phyloP scores from a whole-genome alignment of 1,140 invertebrate species.

The Chelonus insularis region DNA sequence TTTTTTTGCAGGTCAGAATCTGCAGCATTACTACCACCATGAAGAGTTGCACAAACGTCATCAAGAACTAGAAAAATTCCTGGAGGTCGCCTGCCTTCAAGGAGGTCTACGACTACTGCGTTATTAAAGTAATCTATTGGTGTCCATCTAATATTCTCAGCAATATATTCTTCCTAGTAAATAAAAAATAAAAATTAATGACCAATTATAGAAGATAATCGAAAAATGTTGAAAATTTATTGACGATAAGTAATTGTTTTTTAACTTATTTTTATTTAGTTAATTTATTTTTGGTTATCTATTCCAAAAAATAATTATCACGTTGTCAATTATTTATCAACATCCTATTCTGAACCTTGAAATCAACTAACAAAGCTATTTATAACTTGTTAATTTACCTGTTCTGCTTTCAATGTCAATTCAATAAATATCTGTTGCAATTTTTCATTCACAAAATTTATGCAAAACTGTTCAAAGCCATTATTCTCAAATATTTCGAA shows the following conservation, averaged over 20 bases:
- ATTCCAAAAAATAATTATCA: too few relatives aligned
- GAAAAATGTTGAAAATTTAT: constrained; percentile 2
- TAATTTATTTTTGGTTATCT: too few relatives aligned
- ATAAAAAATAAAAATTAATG: constrained; percentile 16
- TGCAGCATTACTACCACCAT: constrained; percentile 70
- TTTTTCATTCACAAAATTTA: constrained; percentile 91
- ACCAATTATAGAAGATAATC: too few relatives aligned
- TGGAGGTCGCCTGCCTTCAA: constrained; percentile 64
- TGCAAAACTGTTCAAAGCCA: constrained; percentile 90
- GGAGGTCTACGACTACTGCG: constrained; percentile 73
- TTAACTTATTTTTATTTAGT: constrained; percentile 34
- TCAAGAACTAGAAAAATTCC: constrained; percentile 72
- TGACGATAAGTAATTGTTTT: too few relatives aligned
- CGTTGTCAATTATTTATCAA: too few relatives aligned
- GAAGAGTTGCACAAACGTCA: constrained; percentile 76
- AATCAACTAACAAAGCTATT: not conserved
- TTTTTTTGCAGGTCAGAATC: constrained; percentile 69
- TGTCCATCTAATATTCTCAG: constrained; percentile 74
- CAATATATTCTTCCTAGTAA: constrained; percentile 71
- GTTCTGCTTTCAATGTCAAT: constrained; percentile 74
- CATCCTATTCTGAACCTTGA: too few relatives aligned
- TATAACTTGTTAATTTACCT: constrained; percentile 51
- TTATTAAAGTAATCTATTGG: constrained; percentile 81
- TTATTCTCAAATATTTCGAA: constrained; percentile 77
- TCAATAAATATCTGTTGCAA: constrained; percentile 82